These are phyloP conservation scores for Brachionus koreanus DNA, from an alignment of 1,140 invertebrate genomes.

Conservation along the genomic window DNA sequence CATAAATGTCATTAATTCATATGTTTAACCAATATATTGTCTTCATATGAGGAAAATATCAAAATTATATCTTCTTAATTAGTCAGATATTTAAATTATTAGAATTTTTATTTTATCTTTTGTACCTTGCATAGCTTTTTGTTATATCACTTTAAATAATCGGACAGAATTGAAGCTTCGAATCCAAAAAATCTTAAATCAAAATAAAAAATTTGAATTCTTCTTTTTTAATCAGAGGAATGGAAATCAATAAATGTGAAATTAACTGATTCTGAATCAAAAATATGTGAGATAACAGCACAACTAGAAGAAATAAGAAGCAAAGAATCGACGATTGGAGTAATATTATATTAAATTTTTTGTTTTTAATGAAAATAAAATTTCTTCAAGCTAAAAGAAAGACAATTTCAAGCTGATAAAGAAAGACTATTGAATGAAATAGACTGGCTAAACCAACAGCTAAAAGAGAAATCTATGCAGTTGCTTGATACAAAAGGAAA, in stretches of 20 bases:
- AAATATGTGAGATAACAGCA: conserved; percentile 25
- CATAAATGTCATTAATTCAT: no score
- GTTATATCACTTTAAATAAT: conserved; percentile 44
- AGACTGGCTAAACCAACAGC: conserved; percentile 41
- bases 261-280: conserved; percentile 48
- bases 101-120: not conserved
- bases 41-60: no score
- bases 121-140: not conserved
- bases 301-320: conserved; percentile 30
- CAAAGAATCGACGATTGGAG: conserved; percentile 16
- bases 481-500: conserved; percentile 2
- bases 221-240: conserved; percentile 55
- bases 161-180: not conserved
- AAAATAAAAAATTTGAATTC: no score
- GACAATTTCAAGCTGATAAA: conserved; percentile 42
- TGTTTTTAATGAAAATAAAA: not conserved
- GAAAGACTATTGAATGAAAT: conserved; percentile 44
- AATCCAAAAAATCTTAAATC: no score
- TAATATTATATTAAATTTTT: not conserved
- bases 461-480: conserved; percentile 42
- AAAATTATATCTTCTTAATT: no score
- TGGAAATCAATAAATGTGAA: conserved; percentile 56
- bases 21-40: no score
- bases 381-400: not conserved
- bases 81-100: no score